Evolutionary conservation across 2,888 invertebrate genomes (phyloP).

Genomic region (Tipula vernalis): DNA sequence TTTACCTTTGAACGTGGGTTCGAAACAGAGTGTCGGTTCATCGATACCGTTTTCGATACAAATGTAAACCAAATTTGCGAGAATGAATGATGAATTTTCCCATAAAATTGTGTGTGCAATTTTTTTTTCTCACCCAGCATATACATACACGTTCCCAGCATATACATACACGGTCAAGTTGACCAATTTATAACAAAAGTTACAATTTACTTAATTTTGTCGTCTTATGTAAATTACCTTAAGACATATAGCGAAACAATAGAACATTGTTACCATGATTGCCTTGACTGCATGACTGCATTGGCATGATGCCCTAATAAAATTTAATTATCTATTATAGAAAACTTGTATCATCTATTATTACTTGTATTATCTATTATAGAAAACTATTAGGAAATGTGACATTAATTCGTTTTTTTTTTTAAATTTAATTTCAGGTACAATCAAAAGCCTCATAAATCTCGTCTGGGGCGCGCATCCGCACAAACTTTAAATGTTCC

Average conservation of each 20-base stretch:
- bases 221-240: not conserved
- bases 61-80: too few relatives aligned
- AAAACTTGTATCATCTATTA: too few relatives aligned
- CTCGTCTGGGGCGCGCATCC: constrained; percentile 34
- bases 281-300: too few relatives aligned
- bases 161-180: not conserved
- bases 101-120: not conserved
- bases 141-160: too few relatives aligned
- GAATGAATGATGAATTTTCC: not conserved
- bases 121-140: not conserved
- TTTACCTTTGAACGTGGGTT: too few relatives aligned
- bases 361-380: too few relatives aligned
- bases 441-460: constrained; percentile 34
- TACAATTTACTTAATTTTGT: not conserved
- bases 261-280: too few relatives aligned
- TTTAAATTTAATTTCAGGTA: constrained; percentile 21
- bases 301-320: not conserved
- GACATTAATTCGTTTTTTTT: not conserved
- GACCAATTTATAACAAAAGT: not conserved
- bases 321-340: too few relatives aligned
- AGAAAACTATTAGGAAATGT: not conserved
- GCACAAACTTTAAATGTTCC: constrained; percentile 35
- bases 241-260: not conserved
- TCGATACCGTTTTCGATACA: too few relatives aligned
- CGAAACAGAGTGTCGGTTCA: too few relatives aligned